Base-by-base conservation (phyloP, 2,113 vertebrate species). In the Anas platyrhynchos region DNA sequence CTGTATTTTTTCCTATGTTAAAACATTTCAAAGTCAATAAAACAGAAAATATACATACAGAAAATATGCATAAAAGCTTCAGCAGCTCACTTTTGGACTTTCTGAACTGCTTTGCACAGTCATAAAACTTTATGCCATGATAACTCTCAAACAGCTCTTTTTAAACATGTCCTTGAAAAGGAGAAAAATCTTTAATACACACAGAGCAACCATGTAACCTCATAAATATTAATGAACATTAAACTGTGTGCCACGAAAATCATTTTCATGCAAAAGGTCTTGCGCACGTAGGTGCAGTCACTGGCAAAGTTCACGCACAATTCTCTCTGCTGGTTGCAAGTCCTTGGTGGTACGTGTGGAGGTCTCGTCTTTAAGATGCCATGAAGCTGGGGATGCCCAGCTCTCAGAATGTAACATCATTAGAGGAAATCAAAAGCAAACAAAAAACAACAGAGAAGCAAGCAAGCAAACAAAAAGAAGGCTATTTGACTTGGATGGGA, bases 361-460 rank as follows among this genome's bases (percentile, higher is more conserved):
- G 43, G 9, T 84, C 68, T 81, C 76, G n/a, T 22, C 63, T 56
- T 62, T 74, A 31, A 46, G 43, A 25, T 17, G 27, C 2, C 23
- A 34, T 5, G 7, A 44, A 65, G 17, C 2, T 48, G n/a, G 21
- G 32, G 63, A 46, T 54, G 15, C 46, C 20, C 26, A 43, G 23
- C 36, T 72, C 52, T 56, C 29, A 59, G 22, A 92, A 65, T 16
- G 16, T 34, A 78, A 36, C 83, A n/a, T 65, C 17, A 0, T 75
- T 72, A 22, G 4, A 76, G 58, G 54, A 82, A 91, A 96, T 85
- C 61, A 89, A 94, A 87, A 87, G 63, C 91, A 94, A 94, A 91
- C 43, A 92, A 71, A 71, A 87, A 65, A 9, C 12, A 11, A 55
- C 31, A 21, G 15, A 72, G 86, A 86, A 92, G 58, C 76, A 67